Evolutionary conservation across 1,140 invertebrate species (phyloP), one percentile per base, ranked within the genome.

Genomic region (Diorhabda elongata): DNA sequence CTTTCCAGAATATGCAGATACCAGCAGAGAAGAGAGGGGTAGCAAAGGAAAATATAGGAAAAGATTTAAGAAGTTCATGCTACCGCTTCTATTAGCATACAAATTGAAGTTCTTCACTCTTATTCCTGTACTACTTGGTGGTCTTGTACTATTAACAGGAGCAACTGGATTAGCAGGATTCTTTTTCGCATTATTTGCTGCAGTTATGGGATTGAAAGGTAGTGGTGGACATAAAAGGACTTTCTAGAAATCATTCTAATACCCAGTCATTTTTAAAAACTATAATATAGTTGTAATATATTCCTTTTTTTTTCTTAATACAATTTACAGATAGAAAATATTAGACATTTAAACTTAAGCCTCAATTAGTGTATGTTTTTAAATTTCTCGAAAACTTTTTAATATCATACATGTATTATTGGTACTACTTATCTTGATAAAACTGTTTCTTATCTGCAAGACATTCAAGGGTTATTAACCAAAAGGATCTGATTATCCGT

Each of bases 51-150:
- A 82, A 63, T 79, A 86, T 58, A 85, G 83, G 69, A 88, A 88
- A 73, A 87, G 88, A 80, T 85, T 88, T 52, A 88, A 87, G 64
- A 89, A 88, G 69, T 89, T 88, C 74, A 81, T 93, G 79, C 80
- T 93, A 73, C 90, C 92, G 2, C 80, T 94, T 8, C 80, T 94
- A 41, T 76, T 93, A 70, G 91, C 91, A 0, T 93, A 93, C 79
- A 93, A 93, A 79, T 78, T 94, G 75, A 94, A 94, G 77, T 92
- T 93, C 78, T 86, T 93, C 74, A 88, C 90, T 2, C 78, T 94
- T 56, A 86, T 93, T 26, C 92, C 92, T 2, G 84, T 91, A 0
- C 79, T 94, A 73, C 84, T 93, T 72, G 89, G 90, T 41, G 91
- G 89, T 7, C 77, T 93, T 42, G 83, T 91, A 2, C 82, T 94